Percentiles rank a stretch among this genome's conserved stretches.
phyloP scores from a whole-genome alignment of 2,797 vertebrate genomes.

The Micropoecilia bifurca region DNA sequence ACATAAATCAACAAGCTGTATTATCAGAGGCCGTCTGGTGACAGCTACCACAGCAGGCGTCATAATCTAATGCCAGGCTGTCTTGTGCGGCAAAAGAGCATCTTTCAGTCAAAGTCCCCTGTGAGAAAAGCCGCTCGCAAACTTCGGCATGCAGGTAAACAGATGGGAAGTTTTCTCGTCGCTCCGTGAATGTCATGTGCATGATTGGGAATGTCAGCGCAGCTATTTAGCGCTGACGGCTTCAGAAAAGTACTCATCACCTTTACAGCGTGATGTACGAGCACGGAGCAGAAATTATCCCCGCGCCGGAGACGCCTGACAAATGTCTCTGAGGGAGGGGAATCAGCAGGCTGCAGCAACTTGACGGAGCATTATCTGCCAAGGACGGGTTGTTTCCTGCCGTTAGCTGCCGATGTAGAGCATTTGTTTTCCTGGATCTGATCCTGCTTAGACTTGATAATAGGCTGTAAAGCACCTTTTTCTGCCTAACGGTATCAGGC shows the following conservation, averaged over 20 bases:
- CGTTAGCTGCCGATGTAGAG: conserved; percentile 47
- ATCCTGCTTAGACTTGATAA: conserved; percentile 54
- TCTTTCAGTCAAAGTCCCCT: conserved; percentile 55
- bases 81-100: conserved; percentile 55
- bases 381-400: conserved; percentile 65
- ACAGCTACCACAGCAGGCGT: conserved; percentile 62
- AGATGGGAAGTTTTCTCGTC: conserved; percentile 51
- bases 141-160: conserved; percentile 16
- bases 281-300: conserved; percentile 51
- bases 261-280: conserved; percentile 45
- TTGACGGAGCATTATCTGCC: conserved; percentile 65
- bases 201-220: conserved; percentile 45
- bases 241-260: conserved; percentile 50
- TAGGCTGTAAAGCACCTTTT: conserved; percentile 16
- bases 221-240: conserved; percentile 43
- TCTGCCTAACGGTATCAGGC: conserved; percentile 16
- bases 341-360: conserved; percentile 44
- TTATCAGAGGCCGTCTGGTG: conserved; percentile 59
- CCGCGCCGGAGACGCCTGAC: conserved; percentile 57
- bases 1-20: conserved; percentile 62
- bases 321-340: conserved; percentile 44
- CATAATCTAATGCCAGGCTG: conserved; percentile 71
- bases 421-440: conserved; percentile 36
- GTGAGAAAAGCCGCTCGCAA: conserved; percentile 8
- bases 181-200: conserved; percentile 51